Base-by-base conservation (phyloP, 2,113 vertebrate species). In the Falco punctatus region DNA sequence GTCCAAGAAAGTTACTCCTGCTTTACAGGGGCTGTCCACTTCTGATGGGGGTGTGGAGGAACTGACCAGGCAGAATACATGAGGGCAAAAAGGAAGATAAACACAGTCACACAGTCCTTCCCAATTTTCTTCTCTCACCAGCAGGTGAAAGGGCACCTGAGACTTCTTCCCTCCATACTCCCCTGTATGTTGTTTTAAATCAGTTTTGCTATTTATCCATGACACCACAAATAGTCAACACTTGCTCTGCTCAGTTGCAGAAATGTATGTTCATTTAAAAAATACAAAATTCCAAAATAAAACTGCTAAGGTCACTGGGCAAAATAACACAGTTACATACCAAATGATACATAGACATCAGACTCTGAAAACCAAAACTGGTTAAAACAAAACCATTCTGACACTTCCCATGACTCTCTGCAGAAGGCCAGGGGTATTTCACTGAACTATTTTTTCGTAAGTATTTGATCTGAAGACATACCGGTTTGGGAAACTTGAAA, bases 1-100 rank as follows among this genome's bases (percentile, higher is more conserved):
- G 9, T 4, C 24, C 10, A 22, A 38, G 15, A 65, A 11, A 59
- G 11, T 2, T 24, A 4, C 16, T 51, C 0, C 0, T 4, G 22
- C 57, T 77, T 65, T 64, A 57, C 13, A 61, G 32, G 49, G 4
- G 17, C 57, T 16, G 49, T 15, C 51, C 11, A 4, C 46, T 61
- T 32, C 69, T 77, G 33, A 38, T 3, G 22, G 17, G 3, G 38
- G 15, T 1, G 1, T 22, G 24, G 26, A 89, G 23, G 59, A 77
- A 51, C 21, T 10, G 17, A 51, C 7, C 24, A 9, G 2, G 35
- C n/a, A 83, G 57, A 67, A 80, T 19, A 74, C 1, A 20, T 1
- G 3, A 28, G 23, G 32, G 19, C 21, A 84, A 59, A 81, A 81
- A 42, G 42, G 18, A 58, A 77, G 33, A 72, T 9, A 38, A 72